phyloP scores from a whole-genome alignment of 1,140 invertebrate genomes.

The Panagrolaimus sp. region DNA sequence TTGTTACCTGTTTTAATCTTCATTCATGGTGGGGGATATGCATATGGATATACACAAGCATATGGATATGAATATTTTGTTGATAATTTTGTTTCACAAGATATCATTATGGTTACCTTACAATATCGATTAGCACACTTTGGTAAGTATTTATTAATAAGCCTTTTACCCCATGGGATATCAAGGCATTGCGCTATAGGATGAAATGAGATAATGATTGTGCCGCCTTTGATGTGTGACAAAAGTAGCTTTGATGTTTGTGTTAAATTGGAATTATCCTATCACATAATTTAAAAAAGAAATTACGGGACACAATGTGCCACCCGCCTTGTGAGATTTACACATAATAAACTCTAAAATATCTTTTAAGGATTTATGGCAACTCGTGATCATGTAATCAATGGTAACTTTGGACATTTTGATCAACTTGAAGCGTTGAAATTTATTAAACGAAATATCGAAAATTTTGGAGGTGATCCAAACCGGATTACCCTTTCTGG shows the following conservation, averaged over 20 bases:
- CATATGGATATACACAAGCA: background rate
- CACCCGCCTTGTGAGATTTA: too few species aligned
- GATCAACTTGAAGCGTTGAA: constrained; percentile 78
- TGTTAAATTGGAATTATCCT: too few species aligned
- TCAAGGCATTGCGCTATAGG: too few species aligned
- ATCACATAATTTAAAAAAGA: too few species aligned
- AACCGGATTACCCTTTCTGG: constrained; percentile 64
- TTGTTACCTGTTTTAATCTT: constrained; percentile 76
- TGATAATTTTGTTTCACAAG: constrained; percentile 59
- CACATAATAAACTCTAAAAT: too few species aligned
- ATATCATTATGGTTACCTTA: constrained; percentile 68
- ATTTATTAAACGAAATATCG: constrained; percentile 58
- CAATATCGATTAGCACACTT: constrained; percentile 68
- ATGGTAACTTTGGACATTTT: constrained; percentile 65
- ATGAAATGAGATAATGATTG: too few species aligned
- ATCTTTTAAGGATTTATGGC: constrained; percentile 48
- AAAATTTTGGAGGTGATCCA: constrained; percentile 56
- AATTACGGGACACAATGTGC: too few species aligned
- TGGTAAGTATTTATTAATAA: too few species aligned
- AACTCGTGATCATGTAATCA: constrained; percentile 48
- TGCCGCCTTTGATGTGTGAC: too few species aligned
- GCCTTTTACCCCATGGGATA: too few species aligned
- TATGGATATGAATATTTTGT: background rate
- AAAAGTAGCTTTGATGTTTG: too few species aligned
- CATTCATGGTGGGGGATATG: constrained; percentile 80